A percentile compares a stretch with the other conserved stretches of the same genome.
Evolutionary conservation across 2,113 vertebrate genomes (phyloP).

Genomic region (Pterocles gutturalis): DNA sequence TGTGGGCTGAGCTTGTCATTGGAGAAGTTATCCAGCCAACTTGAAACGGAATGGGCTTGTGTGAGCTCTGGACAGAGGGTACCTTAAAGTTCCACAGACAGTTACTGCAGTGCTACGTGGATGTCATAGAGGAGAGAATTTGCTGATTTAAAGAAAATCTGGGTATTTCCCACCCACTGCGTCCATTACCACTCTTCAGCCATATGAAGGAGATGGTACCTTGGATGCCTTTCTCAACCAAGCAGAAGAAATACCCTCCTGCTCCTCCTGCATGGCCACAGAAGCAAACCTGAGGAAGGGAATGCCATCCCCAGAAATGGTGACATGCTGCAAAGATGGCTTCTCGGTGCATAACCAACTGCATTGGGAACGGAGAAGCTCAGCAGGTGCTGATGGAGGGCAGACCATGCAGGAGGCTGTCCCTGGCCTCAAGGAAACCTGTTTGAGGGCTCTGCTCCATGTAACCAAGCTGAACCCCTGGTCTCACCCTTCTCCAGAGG

Average conservation of each 20-base stretch:
- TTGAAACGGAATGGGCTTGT: background rate
- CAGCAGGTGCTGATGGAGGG: background rate
- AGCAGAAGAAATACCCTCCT: background rate
- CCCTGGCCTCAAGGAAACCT: background rate
- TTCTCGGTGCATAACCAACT: background rate
- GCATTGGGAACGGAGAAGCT: background rate
- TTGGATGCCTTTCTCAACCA: background rate
- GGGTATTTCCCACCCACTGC: background rate
- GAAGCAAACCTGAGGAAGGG: background rate
- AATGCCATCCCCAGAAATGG: background rate
- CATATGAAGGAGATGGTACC: background rate
- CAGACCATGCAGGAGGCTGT: background rate
- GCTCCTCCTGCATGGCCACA: background rate
- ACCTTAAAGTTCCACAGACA: background rate
- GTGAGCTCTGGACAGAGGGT: background rate
- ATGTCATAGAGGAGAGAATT: background rate
- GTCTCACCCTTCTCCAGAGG: background rate
- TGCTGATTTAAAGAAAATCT: background rate
- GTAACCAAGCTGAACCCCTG: background rate
- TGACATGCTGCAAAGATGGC: no score
- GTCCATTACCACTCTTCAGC: background rate
- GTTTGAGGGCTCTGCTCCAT: background rate
- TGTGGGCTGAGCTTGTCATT: background rate
- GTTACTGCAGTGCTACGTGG: background rate
- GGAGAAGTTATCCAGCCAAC: background rate